phyloP scores from a whole-genome alignment of 2,113 vertebrate species.

The Xiphophorus hellerii region DNA sequence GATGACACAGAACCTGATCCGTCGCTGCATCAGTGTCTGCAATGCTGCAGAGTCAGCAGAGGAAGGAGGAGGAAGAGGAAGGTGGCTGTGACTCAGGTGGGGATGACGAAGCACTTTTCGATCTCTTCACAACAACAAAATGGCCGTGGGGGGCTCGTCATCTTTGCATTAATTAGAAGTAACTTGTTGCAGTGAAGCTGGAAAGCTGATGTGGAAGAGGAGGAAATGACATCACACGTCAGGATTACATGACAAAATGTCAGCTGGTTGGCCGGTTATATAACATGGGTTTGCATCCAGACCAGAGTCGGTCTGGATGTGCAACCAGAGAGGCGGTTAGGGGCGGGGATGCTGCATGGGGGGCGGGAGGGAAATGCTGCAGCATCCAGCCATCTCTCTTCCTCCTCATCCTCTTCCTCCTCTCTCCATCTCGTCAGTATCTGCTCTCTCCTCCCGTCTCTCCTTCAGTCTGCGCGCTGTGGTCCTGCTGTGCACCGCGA shows the following conservation, averaged over 20 bases:
- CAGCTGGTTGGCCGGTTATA: constrained; percentile 38
- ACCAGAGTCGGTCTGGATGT: constrained; percentile 46
- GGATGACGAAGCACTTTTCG: constrained; percentile 63
- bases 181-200: background rate
- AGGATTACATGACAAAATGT: constrained; percentile 27
- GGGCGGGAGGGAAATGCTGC: constrained; percentile 71
- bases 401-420: constrained; percentile 34
- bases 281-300: constrained; percentile 37
- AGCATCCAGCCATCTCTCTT: constrained; percentile 70
- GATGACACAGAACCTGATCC: background rate
- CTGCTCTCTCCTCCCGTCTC: constrained; percentile 44
- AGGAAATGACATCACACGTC: background rate
- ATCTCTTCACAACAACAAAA: constrained; percentile 19
- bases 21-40: constrained; percentile 3
- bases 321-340: constrained; percentile 38
- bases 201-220: background rate
- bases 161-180: constrained; percentile 3
- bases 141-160: constrained; percentile 28
- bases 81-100: constrained; percentile 46
- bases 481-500: constrained; percentile 62
- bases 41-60: constrained; percentile 44
- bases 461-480: constrained; percentile 64
- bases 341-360: constrained; percentile 66
- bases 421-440: constrained; percentile 50
- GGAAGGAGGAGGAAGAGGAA: constrained; percentile 2